Evolutionary conservation across 2,797 vertebrate genomes (phyloP).

Genomic region (Mus minutoides): DNA sequence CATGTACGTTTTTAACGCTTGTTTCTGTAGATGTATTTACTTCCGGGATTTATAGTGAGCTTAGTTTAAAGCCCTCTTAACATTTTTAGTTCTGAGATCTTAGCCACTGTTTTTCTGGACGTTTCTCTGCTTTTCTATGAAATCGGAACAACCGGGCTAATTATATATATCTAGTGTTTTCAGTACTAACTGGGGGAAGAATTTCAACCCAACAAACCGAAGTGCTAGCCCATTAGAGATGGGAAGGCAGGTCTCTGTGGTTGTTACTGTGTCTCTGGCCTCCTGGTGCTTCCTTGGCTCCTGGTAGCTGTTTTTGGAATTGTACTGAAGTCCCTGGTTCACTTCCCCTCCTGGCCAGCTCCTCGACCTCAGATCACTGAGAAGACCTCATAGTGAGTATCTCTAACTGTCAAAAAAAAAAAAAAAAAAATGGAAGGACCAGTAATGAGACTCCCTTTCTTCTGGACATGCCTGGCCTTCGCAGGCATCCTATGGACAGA

Average conservation of each 20-base stretch:
- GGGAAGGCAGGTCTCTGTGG: background rate
- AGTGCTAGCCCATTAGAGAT: background rate
- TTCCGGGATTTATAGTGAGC: background rate
- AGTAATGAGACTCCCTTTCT: background rate
- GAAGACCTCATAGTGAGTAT: background rate
- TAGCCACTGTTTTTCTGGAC: background rate
- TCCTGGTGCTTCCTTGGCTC: background rate
- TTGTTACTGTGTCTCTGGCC: background rate
- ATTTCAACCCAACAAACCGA: background rate
- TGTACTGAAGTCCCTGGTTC: background rate
- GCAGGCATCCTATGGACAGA: background rate
- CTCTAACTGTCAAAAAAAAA: background rate
- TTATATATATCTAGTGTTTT: background rate
- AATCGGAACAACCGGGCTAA: background rate
- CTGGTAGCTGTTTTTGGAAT: background rate
- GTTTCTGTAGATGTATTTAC: too few species aligned
- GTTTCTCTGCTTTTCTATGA: background rate
- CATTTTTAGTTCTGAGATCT: background rate
- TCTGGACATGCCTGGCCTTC: background rate
- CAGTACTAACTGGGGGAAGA: background rate
- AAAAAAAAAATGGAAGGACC: background rate
- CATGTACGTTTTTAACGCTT: background rate
- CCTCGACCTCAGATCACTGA: background rate
- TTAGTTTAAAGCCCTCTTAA: background rate
- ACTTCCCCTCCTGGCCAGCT: background rate